Evolutionary conservation across 2,888 invertebrate species (phyloP).

Genomic region (Papilio elwesi): DNA sequence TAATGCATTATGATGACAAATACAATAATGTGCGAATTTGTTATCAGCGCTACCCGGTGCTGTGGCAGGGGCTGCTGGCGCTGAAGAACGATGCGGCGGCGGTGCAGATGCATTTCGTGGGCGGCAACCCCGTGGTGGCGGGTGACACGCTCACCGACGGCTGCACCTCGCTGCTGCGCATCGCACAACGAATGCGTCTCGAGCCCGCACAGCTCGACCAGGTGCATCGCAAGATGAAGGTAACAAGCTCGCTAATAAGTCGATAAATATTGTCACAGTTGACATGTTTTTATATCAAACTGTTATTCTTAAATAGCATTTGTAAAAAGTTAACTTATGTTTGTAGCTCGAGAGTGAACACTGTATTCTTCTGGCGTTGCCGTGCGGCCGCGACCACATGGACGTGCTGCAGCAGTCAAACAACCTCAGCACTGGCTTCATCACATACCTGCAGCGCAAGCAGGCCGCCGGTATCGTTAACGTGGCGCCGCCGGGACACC

Average conservation of each 20-base stretch:
- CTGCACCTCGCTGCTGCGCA: slow-evolving; percentile 93
- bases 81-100: slow-evolving; percentile 98
- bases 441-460: slow-evolving; percentile 97
- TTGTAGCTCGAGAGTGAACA: slow-evolving; percentile 96
- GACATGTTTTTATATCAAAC: not conserved
- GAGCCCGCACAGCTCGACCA: slow-evolving; percentile 98
- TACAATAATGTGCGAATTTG: not conserved
- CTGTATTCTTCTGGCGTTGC: slow-evolving; percentile 97
- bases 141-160: slow-evolving; percentile 93
- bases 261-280: no score
- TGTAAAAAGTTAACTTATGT: slow-evolving; percentile 44
- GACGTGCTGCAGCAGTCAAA: slow-evolving; percentile 97
- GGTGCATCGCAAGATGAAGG: slow-evolving; percentile 98
- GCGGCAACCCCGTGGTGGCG: slow-evolving; percentile 96
- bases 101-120: slow-evolving; percentile 99
- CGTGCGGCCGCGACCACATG: slow-evolving; percentile 97
- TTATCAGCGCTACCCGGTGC: slow-evolving; percentile 94
- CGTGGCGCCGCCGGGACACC: slow-evolving; percentile 94
- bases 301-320: no score
- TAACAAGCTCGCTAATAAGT: slow-evolving; percentile 54
- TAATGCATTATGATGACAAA: not conserved
- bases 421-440: slow-evolving; percentile 95
- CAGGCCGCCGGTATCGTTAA: slow-evolving; percentile 99
- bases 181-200: slow-evolving; percentile 98
- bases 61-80: slow-evolving; percentile 98